phyloP scores from a whole-genome alignment of 2,113 vertebrate species.

The Spea multiplicata region DNA sequence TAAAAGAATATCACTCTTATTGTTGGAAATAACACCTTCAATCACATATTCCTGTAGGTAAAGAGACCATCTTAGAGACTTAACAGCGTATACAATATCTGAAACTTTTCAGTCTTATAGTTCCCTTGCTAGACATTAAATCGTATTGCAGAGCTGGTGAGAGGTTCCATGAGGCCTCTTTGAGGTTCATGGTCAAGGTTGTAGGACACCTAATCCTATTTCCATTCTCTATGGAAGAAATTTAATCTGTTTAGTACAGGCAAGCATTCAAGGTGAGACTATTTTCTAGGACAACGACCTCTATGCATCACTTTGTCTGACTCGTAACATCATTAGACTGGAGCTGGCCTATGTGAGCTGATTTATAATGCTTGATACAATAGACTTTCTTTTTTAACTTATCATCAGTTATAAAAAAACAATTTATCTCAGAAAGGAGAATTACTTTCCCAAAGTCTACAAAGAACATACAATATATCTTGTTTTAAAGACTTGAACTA shows the following conservation, averaged over 20 bases:
- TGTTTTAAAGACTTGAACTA: not conserved
- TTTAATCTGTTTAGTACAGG: conserved; percentile 29
- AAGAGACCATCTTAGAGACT: too few relatives aligned
- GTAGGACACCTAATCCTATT: conserved; percentile 29
- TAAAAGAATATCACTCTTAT: too few relatives aligned
- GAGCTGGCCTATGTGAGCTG: conserved; percentile 15
- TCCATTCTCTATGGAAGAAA: conserved; percentile 23
- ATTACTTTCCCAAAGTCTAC: conserved; percentile 4
- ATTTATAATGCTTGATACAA: not conserved
- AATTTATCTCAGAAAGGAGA: conserved; percentile 10
- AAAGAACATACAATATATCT: not conserved
- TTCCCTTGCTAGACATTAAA: conserved; percentile 27
- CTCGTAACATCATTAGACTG: conserved; percentile 33
- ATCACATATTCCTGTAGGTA: too few relatives aligned
- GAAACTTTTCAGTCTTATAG: not conserved
- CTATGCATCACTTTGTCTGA: conserved; percentile 33
- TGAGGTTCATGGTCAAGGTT: conserved; percentile 26
- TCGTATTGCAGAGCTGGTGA: conserved; percentile 25
- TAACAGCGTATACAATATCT: not conserved
- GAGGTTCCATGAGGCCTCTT: conserved; percentile 8
- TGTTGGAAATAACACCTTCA: too few relatives aligned
- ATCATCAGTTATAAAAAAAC: conserved; percentile 10
- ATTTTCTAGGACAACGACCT: not conserved
- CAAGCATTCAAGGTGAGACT: conserved; percentile 33
- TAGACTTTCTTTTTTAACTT: not conserved